Percentiles rank a stretch among this genome's conserved stretches.
phyloP scores from a whole-genome alignment of 1,140 invertebrate genomes.

The Cydia splendana region DNA sequence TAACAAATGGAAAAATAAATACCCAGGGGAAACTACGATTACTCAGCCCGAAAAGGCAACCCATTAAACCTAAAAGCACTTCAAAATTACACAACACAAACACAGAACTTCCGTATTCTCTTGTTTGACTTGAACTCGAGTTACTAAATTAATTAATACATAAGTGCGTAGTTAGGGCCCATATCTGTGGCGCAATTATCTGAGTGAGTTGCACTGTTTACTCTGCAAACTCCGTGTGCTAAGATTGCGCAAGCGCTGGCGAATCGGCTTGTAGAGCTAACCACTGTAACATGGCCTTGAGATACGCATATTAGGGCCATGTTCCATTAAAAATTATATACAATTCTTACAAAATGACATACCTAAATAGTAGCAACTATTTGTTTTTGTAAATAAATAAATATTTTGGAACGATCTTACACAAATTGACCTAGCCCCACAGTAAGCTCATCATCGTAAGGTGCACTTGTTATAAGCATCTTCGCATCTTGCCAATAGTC shows the following conservation, averaged over 20 bases:
- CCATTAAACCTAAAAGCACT: neutral
- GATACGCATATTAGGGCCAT: neutral
- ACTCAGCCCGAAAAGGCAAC: neutral
- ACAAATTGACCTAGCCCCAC: too few species aligned
- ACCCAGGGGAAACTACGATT: too few species aligned
- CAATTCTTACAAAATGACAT: too few species aligned
- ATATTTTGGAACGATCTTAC: too few species aligned
- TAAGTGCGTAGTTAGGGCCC: slow-evolving; percentile 20
- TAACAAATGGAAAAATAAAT: too few species aligned
- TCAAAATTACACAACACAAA: slow-evolving; percentile 8
- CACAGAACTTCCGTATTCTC: neutral
- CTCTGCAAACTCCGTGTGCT: neutral
- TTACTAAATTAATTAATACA: slow-evolving; percentile 27
- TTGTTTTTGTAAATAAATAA: too few species aligned
- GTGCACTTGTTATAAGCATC: too few species aligned
- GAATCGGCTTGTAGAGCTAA: neutral
- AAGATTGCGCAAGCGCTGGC: neutral
- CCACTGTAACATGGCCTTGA: neutral
- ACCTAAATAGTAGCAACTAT: too few species aligned
- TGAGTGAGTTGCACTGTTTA: slow-evolving; percentile 21
- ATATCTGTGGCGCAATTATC: slow-evolving; percentile 20
- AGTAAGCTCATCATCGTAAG: too few species aligned
- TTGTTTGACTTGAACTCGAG: slow-evolving; percentile 13
- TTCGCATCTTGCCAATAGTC: too few species aligned
- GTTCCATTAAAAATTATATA: neutral